Percentiles rank a stretch among this genome's conserved stretches.
Evolutionary conservation across 53 echinoderm and acorn worm genomes (phyloP).

Genomic region (Luidia sarsii): DNA sequence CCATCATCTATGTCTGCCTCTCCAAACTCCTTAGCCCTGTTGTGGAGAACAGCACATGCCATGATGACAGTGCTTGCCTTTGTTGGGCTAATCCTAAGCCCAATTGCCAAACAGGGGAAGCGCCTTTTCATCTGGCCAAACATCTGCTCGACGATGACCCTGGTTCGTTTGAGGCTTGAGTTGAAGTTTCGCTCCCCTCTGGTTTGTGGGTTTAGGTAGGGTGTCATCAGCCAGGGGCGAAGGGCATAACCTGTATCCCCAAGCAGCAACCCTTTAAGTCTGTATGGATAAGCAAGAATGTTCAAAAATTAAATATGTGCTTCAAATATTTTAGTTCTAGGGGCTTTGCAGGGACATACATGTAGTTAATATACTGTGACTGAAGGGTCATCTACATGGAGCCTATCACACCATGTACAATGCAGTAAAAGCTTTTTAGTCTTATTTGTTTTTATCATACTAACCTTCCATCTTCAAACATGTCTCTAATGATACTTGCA

Average conservation of each 20-base stretch:
- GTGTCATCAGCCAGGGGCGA: too few species aligned
- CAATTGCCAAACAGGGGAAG: not conserved
- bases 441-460: not conserved
- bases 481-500: not conserved
- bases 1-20: not conserved
- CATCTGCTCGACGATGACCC: not conserved
- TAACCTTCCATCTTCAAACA: not conserved
- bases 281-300: not conserved
- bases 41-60: not conserved
- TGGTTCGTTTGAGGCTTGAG: not conserved
- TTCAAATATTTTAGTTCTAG: not conserved
- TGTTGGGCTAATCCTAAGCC: not conserved
- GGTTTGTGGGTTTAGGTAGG: conserved; percentile 15
- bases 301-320: not conserved
- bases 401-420: too few species aligned
- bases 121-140: conserved; percentile 7
- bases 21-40: not conserved
- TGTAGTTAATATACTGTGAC: too few species aligned
- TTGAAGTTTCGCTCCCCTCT: conserved; percentile 35
- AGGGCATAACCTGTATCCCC: conserved; percentile 49
- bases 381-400: too few species aligned
- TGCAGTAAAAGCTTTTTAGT: not conserved
- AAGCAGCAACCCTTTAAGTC: conserved; percentile 15
- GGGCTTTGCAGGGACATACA: not conserved
- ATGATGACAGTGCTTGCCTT: not conserved